phyloP scores from a whole-genome alignment of 2,888 invertebrate genomes.

The Augiades crinisus region DNA sequence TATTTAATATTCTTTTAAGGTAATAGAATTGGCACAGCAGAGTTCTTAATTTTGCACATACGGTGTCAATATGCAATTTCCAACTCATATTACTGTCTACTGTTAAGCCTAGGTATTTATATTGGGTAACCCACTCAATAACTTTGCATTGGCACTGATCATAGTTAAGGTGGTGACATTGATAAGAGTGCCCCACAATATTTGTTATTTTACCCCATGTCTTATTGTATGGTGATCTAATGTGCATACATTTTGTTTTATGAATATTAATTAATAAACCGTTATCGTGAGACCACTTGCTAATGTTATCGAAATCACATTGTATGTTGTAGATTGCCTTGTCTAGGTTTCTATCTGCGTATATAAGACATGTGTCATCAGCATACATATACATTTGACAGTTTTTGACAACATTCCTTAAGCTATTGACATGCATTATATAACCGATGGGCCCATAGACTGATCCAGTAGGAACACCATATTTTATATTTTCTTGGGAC shows the following conservation, averaged over 20 bases:
- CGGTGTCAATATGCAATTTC: not conserved
- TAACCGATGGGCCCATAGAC: conserved; percentile 31
- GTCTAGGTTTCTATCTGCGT: not conserved
- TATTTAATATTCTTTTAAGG: not conserved
- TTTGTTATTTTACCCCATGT: not conserved
- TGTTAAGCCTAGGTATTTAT: not conserved
- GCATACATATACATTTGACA: not conserved
- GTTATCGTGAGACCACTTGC: conserved; percentile 6
- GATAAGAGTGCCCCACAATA: not conserved
- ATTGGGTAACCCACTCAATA: not conserved
- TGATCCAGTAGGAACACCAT: conserved; percentile 30
- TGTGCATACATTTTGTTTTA: conserved; percentile 20
- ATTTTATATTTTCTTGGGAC: not conserved
- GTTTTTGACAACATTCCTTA: conserved; percentile 26
- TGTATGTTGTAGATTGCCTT: not conserved
- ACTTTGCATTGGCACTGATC: not conserved
- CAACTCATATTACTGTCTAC: conserved; percentile 1
- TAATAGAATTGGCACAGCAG: not conserved
- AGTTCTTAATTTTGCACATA: not conserved
- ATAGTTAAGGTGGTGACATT: not conserved
- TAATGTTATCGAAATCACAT: not conserved
- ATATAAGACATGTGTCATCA: conserved; percentile 7
- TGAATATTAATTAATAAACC: not conserved
- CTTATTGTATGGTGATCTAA: conserved; percentile 1
- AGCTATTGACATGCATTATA: conserved; percentile 31